Evolutionary conservation across 2,797 vertebrate species (phyloP), one percentile per base, ranked within the genome.

Genomic region (Chelidonichthys spinosus): DNA sequence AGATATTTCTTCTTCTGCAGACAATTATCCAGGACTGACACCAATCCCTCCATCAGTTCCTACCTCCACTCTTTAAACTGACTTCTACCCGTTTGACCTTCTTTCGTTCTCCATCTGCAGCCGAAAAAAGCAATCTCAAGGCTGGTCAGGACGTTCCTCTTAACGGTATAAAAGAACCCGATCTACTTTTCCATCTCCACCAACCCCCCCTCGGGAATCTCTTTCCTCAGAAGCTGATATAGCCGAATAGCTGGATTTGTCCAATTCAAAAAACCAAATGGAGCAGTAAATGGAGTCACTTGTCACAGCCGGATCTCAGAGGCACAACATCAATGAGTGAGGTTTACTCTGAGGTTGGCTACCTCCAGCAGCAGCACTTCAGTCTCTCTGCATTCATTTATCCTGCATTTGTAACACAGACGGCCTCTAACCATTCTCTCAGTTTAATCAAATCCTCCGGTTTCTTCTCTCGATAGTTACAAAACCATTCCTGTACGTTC

Each of bases 231-330:
- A 74, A 69, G 7, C 2, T 33, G 42, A 67, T 42, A 61, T 3
- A 39, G 63, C 49, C 18, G 43, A 68, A 49, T 11, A 44, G 43
- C 40, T 54, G 25, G 18, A 65, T 69, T 65, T 68, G 55, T 72
- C 47, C 63, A 54, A n/a, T 55, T 73, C 37, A 36, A 68, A 25
- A 78, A 43, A 58, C 10, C 35, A 72, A 49, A 77, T 7, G 17
- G 39, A 61, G 47, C 46, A 56, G 44, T 37, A 5, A 25, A 49
- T 54, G 11, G 17, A 11, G 17, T 52, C 35, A 50, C 32, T 25
- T 13, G 17, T 52, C 39, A 54, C 32, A 43, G 54, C 8, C 49
- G 35, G 7, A 69, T 36, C 40, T 54, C 46, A 49, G 59, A 13
- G 3, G 14, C 1, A 32, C 18, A 32, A 56, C 52, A 40, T 44